Evolutionary conservation across 2,113 vertebrate genomes (phyloP).

Genomic region (Ceratotherium simum): DNA sequence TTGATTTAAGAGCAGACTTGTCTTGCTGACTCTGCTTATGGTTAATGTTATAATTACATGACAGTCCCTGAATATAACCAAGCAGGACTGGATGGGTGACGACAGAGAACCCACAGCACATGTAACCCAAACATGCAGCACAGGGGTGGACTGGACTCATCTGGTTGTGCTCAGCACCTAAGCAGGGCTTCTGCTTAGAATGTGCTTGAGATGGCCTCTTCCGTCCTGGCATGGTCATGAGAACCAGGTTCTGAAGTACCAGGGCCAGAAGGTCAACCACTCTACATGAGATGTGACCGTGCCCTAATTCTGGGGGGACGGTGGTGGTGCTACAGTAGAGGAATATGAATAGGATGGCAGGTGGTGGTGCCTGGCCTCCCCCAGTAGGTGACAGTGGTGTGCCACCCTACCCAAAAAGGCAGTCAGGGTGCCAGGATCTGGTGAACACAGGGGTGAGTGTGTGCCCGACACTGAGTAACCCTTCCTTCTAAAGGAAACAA

Average conservation of each 20-base stretch:
- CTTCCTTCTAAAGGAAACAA: rapidly evolving
- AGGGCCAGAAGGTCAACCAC: background rate
- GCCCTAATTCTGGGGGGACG: background rate
- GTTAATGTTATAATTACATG: background rate
- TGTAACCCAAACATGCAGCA: background rate
- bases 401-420: background rate
- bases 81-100: background rate
- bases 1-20: background rate
- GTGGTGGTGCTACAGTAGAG: background rate
- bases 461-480: rapidly evolving
- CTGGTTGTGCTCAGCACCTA: background rate
- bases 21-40: background rate
- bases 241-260: background rate
- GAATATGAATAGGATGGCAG: background rate
- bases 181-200: background rate
- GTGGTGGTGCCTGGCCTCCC: no score
- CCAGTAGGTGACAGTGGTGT: background rate
- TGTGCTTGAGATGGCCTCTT: no score
- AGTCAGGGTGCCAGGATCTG: background rate
- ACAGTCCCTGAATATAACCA: background rate
- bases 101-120: rapidly evolving
- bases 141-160: background rate
- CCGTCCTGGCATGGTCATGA: background rate
- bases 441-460: rapidly evolving
- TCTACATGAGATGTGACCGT: background rate